These are phyloP conservation scores for Conger conger DNA, from an alignment of 2,113 vertebrate species.

Conservation along the genomic window DNA sequence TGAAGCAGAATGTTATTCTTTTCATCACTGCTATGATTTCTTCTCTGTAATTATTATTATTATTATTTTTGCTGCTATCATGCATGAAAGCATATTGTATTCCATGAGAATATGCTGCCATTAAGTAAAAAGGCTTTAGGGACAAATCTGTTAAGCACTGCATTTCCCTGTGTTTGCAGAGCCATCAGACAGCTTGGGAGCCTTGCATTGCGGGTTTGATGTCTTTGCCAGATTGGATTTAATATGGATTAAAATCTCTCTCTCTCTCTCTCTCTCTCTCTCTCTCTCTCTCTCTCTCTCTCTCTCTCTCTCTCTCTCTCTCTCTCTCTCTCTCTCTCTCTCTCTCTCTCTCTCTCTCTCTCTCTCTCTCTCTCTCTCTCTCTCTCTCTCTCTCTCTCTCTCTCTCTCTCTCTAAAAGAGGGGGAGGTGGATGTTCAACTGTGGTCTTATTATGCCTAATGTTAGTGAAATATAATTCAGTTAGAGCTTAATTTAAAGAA, in stretches of 20 bases:
- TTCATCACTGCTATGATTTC: conserved; percentile 46
- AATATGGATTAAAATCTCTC: conserved; percentile 72
- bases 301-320: conserved; percentile 32
- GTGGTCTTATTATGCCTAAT: conserved; percentile 25
- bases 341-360: conserved; percentile 37
- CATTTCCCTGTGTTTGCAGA: conserved; percentile 45
- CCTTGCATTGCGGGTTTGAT: conserved; percentile 75
- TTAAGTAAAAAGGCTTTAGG: conserved; percentile 56
- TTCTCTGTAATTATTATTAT: conserved; percentile 49
- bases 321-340: conserved; percentile 32
- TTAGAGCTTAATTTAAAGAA: conserved; percentile 18
- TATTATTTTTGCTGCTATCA: conserved; percentile 52
- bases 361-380: conserved; percentile 40
- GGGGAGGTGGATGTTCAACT: conserved; percentile 4
- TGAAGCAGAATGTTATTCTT: conserved; percentile 42
- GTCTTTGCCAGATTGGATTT: conserved; percentile 80
- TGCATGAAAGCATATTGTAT: conserved; percentile 56
- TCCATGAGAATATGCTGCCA: conserved; percentile 52
- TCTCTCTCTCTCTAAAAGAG: background rate
- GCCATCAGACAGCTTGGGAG: conserved; percentile 70
- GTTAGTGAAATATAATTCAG: conserved; percentile 28
- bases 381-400: conserved; percentile 37
- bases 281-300: conserved; percentile 27
- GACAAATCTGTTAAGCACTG: conserved; percentile 55
- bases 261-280: background rate